Conservation (phyloP, 2,797 vertebrate species). For the Parauchenoglanis punctatus region DNA sequence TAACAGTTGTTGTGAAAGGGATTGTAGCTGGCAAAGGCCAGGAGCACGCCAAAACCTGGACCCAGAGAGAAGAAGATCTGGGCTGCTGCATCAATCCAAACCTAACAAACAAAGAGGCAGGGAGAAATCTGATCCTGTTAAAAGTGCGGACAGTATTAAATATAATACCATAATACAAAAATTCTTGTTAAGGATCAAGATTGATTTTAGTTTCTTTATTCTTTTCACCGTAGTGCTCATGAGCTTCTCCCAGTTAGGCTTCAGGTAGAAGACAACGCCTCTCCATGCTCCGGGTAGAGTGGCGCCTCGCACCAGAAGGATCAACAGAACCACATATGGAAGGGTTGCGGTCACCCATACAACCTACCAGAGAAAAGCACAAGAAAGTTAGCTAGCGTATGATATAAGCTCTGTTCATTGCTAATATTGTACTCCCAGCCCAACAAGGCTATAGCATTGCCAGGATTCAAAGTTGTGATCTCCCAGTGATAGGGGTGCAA, state of each 20-base stretch:
- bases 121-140: background rate
- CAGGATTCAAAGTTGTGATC: background rate
- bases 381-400: background rate
- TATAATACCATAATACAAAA: background rate
- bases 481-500: background rate
- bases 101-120: conserved; percentile 68
- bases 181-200: background rate
- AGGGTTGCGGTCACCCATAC: conserved; percentile 99
- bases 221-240: conserved; percentile 85
- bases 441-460: background rate
- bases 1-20: conserved; percentile 99
- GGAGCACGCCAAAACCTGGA: conserved; percentile 93
- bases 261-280: conserved; percentile 92
- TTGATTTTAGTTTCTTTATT: background rate
- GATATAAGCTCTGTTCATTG: background rate
- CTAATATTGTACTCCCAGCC: background rate
- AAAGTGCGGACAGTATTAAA: background rate
- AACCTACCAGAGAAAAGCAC: conserved; percentile 74
- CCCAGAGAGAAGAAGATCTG: conserved; percentile 99
- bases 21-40: conserved; percentile 98
- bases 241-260: conserved; percentile 93
- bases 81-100: conserved; percentile 97
- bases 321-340: conserved; percentile 89
- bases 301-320: conserved; percentile 90
- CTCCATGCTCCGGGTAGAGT: conserved; percentile 97